Percentiles rank a stretch among this genome's conserved stretches.
phyloP scores from a whole-genome alignment of 1,140 invertebrate genomes.

The Sminthurinus signatus region DNA sequence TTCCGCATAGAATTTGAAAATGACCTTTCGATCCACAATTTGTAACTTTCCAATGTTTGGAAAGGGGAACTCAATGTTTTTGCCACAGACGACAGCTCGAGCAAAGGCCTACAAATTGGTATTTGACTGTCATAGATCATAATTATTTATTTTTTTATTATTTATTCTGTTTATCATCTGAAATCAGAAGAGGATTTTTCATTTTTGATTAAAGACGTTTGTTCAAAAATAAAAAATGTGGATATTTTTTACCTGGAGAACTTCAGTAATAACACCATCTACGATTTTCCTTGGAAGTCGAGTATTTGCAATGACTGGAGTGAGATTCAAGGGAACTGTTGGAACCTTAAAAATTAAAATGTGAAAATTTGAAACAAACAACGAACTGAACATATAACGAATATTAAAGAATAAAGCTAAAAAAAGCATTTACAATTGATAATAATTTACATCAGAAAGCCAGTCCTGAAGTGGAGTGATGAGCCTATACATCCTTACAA shows the following conservation, averaged over 20 bases:
- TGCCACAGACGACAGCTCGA: conserved; percentile 20
- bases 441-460: neutral
- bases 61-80: conserved; percentile 31
- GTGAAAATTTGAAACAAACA: too few relatives aligned
- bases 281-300: conserved; percentile 13
- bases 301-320: conserved; percentile 12
- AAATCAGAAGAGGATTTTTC: too few relatives aligned
- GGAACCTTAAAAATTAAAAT: conserved; percentile 20
- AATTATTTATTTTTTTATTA: too few relatives aligned
- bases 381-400: too few relatives aligned
- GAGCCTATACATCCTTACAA: neutral
- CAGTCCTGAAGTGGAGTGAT: neutral
- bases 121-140: too few relatives aligned
- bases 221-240: neutral
- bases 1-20: conserved; percentile 24
- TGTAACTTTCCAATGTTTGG: conserved; percentile 29
- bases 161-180: too few relatives aligned
- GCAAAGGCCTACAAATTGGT: conserved; percentile 22
- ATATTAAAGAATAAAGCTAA: neutral
- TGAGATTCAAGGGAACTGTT: conserved; percentile 16
- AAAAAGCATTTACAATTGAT: neutral
- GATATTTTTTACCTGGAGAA: conserved; percentile 11
- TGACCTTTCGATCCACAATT: conserved; percentile 1
- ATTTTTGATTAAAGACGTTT: neutral
- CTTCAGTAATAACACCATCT: conserved; percentile 27